These are phyloP conservation scores for Halictus ligatus DNA, from an alignment of 2,888 invertebrate genomes.

Conservation along the genomic window DNA sequence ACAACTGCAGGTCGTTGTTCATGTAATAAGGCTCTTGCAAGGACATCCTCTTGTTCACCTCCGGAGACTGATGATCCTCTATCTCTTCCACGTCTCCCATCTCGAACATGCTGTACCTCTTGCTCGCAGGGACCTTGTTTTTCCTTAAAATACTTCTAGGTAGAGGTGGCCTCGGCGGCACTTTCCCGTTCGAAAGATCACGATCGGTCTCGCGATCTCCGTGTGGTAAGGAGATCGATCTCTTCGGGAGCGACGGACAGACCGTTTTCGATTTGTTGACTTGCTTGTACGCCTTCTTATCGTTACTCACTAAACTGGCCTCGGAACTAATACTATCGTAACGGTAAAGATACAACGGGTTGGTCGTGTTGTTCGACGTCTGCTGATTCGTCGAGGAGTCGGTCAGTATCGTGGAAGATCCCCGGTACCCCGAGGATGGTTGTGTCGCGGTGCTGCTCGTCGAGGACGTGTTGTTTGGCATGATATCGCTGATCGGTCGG, in stretches of 20 bases:
- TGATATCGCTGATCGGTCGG: constrained; percentile 86
- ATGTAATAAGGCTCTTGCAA: constrained; percentile 90
- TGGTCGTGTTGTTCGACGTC: constrained; percentile 81
- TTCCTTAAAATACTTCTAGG: constrained; percentile 91
- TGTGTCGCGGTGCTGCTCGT: constrained; percentile 91
- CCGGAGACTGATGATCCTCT: constrained; percentile 83
- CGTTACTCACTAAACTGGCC: constrained; percentile 87
- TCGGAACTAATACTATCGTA: constrained; percentile 92
- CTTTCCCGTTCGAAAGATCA: constrained; percentile 82
- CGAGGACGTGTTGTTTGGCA: constrained; percentile 86
- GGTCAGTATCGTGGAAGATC: constrained; percentile 92
- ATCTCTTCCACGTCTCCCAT: constrained; percentile 87
- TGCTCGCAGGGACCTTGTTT: constrained; percentile 74
- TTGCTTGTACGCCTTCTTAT: constrained; percentile 74
- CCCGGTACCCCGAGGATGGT: constrained; percentile 94
- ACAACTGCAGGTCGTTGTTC: constrained; percentile 81
- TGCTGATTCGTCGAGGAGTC: constrained; percentile 91
- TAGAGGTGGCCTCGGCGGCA: constrained; percentile 90
- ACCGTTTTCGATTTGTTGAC: constrained; percentile 61
- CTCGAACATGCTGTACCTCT: constrained; percentile 93
- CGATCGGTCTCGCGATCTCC: constrained; percentile 78
- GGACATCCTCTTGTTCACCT: constrained; percentile 89
- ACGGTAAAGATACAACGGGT: constrained; percentile 92
- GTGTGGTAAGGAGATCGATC: constrained; percentile 88
- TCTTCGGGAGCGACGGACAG: constrained; percentile 87